Evolutionary conservation across 2,113 vertebrate species (phyloP), one percentile per base, ranked within the genome.

Genomic region (Microcebus ravelobensis): DNA sequence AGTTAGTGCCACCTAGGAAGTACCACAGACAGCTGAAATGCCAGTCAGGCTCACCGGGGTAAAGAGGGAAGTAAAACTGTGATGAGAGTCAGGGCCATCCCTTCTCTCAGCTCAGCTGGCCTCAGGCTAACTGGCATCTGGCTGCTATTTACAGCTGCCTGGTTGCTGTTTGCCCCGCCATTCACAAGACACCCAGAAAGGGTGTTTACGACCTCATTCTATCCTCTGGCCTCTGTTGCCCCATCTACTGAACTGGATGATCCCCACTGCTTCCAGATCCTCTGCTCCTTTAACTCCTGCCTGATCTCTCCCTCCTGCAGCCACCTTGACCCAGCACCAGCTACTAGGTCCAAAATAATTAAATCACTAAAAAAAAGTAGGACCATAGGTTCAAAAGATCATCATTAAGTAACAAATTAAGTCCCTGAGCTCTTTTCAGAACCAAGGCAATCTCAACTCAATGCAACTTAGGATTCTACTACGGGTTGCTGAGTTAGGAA

Each of bases 381-480:
- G 55, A 63, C n/a, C 59, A 91, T 8, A 67, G 39, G n/a, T 77
- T 87, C 52, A 89, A 89, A 96, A 82, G 52, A 76, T 52, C 45
- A 52, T 11, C n/a, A n/a, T 36, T 92, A 67, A 73, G 61, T 36
- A 96, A 67, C 68, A 89, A 77, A 90, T 55, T 21, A 95, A 94
- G 73, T 82, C 81, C n/a, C 82, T 50, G 39, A 76, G 68, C 61
- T 50, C 31, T 83, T 67, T 74, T 5, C 7, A 15, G 8, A 87
- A 77, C n/a, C 29, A 48, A 87, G 52, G n/a, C 36, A 80, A 96
- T 29, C 61, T 86, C 55, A 76, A 91, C 7, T 77, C 48, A 67
- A 8, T 7, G 13, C n/a, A 48, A 50, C 48, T 79, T 86, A 84
- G 84, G 20, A 65, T 79, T 94, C 71, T 63, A 27, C 27, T 68